Percentiles rank a stretch among this genome's conserved stretches.
phyloP scores from a whole-genome alignment of 2,113 vertebrate species.

The Neofelis nebulosa region DNA sequence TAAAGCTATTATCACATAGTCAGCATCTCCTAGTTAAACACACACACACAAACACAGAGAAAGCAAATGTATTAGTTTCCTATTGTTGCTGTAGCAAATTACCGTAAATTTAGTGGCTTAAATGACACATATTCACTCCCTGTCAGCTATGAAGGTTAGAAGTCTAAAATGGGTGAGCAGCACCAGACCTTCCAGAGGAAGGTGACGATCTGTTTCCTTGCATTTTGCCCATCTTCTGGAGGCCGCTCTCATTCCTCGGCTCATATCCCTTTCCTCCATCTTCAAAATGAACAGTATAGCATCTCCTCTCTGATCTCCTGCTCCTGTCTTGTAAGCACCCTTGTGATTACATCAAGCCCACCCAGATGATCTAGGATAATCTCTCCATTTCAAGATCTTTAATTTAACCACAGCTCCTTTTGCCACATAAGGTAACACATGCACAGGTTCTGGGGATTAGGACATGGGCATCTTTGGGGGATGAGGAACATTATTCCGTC shows the following conservation, averaged over 20 bases:
- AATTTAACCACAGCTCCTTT: background rate
- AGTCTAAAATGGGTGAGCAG: background rate
- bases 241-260: background rate
- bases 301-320: background rate
- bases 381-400: background rate
- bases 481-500: background rate
- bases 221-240: background rate
- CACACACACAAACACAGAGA: background rate
- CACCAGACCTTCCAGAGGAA: background rate
- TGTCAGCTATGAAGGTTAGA: background rate
- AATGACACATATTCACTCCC: background rate
- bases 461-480: background rate
- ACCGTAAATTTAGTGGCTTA: background rate
- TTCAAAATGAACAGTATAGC: background rate
- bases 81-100: background rate
- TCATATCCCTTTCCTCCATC: background rate
- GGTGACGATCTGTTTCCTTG: background rate
- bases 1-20: background rate
- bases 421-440: background rate
- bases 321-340: background rate
- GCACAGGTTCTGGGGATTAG: background rate
- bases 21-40: background rate
- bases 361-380: background rate
- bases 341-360: background rate
- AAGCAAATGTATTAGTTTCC: background rate